These are phyloP conservation scores for Nowickia ferox DNA, from an alignment of 2,888 invertebrate genomes.

Conservation along the genomic window DNA sequence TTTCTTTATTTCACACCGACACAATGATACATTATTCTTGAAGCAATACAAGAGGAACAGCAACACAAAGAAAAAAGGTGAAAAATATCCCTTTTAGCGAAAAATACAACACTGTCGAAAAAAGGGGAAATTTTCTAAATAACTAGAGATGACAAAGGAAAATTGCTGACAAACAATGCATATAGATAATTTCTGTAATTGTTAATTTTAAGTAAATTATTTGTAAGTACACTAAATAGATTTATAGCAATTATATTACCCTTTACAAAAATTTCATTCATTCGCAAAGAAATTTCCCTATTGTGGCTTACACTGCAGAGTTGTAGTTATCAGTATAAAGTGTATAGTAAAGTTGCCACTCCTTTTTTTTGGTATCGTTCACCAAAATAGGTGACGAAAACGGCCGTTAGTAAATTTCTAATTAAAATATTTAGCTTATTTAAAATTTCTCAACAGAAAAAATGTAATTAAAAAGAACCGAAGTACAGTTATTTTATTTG, in stretches of 20 bases:
- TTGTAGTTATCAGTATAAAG: background rate
- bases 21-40: conserved; percentile 65
- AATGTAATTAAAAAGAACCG: too few species aligned
- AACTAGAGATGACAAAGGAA: background rate
- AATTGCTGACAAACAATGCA: too few species aligned
- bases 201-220: too few species aligned
- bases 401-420: background rate
- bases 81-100: conserved; percentile 35
- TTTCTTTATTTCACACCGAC: conserved; percentile 69
- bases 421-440: too few species aligned
- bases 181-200: too few species aligned
- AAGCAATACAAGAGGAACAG: conserved; percentile 59
- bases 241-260: too few species aligned
- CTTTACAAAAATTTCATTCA: too few species aligned
- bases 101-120: conserved; percentile 49
- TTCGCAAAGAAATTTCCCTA: background rate
- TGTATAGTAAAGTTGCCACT: background rate
- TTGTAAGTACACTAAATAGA: too few species aligned
- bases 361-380: background rate
- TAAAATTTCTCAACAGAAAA: background rate
- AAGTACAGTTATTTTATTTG: too few species aligned
- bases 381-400: background rate
- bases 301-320: background rate
- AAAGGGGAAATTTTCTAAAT: conserved; percentile 9
- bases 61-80: conserved; percentile 52